These are phyloP conservation scores for Eolophus roseicapilla DNA, from an alignment of 2,113 vertebrate genomes.

Conservation along the genomic window DNA sequence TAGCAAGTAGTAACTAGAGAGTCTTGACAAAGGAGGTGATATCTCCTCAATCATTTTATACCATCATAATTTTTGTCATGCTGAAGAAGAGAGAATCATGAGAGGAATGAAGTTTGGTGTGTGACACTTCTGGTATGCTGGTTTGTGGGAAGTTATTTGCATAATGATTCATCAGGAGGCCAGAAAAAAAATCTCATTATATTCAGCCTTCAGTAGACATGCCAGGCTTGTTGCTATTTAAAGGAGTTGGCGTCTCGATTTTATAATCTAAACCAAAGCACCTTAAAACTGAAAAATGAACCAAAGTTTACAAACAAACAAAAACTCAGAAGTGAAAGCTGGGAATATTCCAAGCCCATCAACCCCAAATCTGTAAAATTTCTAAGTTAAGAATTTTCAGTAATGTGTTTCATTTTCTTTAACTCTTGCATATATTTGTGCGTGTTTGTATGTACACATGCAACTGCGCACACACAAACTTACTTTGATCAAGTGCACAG, in stretches of 20 bases:
- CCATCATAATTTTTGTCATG: not conserved
- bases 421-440: not conserved
- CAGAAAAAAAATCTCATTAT: not conserved
- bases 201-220: not conserved
- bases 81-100: not conserved
- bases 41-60: not conserved
- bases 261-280: not conserved
- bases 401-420: not conserved
- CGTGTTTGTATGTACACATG: not conserved
- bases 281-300: not conserved
- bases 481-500: not conserved
- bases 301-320: not conserved
- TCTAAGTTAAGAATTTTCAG: not conserved
- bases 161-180: not conserved
- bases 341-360: not conserved
- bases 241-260: not conserved
- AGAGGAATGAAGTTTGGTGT: not conserved
- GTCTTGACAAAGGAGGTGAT: not conserved
- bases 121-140: not conserved
- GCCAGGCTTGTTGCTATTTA: not conserved
- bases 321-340: not conserved
- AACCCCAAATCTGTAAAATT: not conserved
- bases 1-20: not conserved
- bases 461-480: accelerated
- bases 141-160: constrained; percentile 9